Evolutionary conservation across 2,797 vertebrate genomes (phyloP), one percentile per base, ranked within the genome.

Genomic region (Xenentodon cancila): DNA sequence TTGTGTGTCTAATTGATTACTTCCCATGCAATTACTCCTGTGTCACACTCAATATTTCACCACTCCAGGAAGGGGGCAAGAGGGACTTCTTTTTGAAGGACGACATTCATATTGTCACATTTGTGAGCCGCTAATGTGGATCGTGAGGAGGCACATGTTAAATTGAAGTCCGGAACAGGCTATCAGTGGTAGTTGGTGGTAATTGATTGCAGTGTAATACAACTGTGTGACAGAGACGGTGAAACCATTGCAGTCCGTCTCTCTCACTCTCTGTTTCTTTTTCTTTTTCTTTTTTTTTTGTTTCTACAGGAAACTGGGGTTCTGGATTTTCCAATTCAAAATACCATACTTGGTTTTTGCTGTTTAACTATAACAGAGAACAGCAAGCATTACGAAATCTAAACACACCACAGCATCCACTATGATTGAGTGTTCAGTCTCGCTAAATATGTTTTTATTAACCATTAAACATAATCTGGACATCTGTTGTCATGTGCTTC

Each of bases 1-100:
- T 93, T 92, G 91, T 91, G 88, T 82, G 89, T 88, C 91, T 94
- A 94, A 94, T 93, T 94, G 93, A 94, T 94, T 92, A 93, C 92
- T 92, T 94, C 92, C 92, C 84, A 90, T 92, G 91, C 93, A 93
- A 94, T 94, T 94, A 94, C 88, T 89, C 89, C 85, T 51, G 79
- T 92, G 93, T 94, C 93, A 94, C 89, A 92, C 90, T 92, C 90
- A 92, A 94, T 94, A 92, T 92, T 92, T 91, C 92, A 91, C 63
- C 48, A 71, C 88, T 91, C 75, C 73, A 67, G 79, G 88, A 90
- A 79, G 73, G 79, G 70, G 64, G 83, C 79, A 81, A 72, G 78
- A 81, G 85, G 84, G 85, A 84, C 71, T 74, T 79, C 82, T 77
- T 80, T 86, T 77, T 89, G 89, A 91, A 92, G 92, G 88, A 91